phyloP scores from a whole-genome alignment of 2,888 invertebrate species.

The Leptopilina syphax region DNA sequence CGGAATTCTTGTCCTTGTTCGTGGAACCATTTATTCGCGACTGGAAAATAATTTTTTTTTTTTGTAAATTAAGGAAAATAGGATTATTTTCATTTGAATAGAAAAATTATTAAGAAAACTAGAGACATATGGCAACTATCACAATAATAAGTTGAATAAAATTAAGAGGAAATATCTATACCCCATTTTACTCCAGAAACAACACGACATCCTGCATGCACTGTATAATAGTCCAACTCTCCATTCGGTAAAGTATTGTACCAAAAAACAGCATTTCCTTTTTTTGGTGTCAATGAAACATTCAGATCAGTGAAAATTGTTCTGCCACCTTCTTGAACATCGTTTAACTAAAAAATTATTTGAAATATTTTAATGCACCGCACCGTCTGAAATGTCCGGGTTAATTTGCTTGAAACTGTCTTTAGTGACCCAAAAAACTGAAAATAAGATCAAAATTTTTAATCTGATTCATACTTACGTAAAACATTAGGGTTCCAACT shows the following conservation, averaged over 20 bases:
- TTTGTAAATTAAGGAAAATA: background rate
- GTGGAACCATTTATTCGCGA: background rate
- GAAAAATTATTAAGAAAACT: no score
- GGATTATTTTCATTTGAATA: no score
- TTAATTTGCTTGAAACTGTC: no score
- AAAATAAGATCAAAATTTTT: no score
- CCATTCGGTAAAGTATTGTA: background rate
- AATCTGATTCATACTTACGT: no score
- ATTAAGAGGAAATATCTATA: background rate
- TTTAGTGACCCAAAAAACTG: no score
- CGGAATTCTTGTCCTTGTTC: background rate
- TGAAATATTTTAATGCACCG: no score
- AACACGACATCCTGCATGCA: background rate
- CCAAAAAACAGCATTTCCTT: background rate
- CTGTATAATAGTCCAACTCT: background rate
- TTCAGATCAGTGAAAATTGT: background rate
- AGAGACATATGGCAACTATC: no score
- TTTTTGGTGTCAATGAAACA: background rate
- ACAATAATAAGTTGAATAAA: background rate
- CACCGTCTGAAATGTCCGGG: no score
- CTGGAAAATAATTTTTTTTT: no score
- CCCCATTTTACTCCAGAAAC: background rate
- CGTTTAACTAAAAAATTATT: background rate
- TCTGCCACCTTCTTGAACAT: background rate
- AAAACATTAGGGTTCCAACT: no score